Base-by-base conservation (phyloP, 1,140 invertebrate genomes). In the Ceratosolen fusciceps region DNA sequence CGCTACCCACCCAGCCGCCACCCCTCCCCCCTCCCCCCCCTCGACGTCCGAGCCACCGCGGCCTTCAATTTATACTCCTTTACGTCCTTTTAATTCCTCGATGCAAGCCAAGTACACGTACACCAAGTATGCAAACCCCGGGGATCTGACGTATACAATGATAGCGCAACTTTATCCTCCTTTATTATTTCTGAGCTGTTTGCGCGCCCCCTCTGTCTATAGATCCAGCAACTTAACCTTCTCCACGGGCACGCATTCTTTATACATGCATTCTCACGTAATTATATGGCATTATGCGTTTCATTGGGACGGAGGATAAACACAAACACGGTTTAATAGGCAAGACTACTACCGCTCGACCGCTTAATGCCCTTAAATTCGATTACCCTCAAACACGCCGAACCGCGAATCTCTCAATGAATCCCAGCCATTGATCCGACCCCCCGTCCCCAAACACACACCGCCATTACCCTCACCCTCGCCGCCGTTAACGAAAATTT, bases 61-160 rank as follows among this genome's bases (percentile, higher is more conserved):
- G 58, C 80, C 77, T 80, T 79, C 75, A 81, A 81, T 79, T 81
- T 73, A 74, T 80, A 73, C 73, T 73, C 34, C 56, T 73, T 62
- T 70, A 62, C 54, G 72, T 73, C 49, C 80, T 78, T 78, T 65
- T 78, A 74, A 54, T 60, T 68, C 39, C 37, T 54, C 72, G 52
- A 21, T 52, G 31, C 39, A 43, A 77, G 21, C 31, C 60, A 19
- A 65, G 2, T 34, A 1, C 60, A 49, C 7, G 47, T 74, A 56
- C 29, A 1, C 60, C 60, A 26, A 16, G 56, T 58, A 26, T 19
- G 56, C 31, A 29, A 26, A 16, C n/a, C 43, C 1, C 26, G 29
- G 34, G 24, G 29, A n/a, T 10, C 43, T 34, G n/a, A 72, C 43
- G 58, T 52, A 75, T 26, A 76, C 74, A 76, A 65, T 76, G 43